These are phyloP conservation scores for Phasianus colchicus DNA, from an alignment of 2,113 vertebrate species.

Conservation along the genomic window DNA sequence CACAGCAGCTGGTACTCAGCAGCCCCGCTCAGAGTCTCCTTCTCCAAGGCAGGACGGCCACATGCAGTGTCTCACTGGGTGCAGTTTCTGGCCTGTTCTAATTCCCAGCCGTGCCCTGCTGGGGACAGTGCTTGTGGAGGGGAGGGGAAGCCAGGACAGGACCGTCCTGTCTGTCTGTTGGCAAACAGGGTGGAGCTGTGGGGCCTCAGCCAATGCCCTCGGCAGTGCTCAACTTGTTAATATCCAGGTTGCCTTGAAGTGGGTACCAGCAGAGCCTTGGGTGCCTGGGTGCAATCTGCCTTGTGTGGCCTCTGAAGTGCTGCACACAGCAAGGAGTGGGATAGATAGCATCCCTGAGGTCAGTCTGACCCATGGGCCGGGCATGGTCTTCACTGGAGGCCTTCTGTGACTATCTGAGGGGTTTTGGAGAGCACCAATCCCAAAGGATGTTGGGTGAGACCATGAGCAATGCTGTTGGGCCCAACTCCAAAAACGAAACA, in stretches of 20 bases:
- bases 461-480: neutral
- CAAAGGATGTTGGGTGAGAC: neutral
- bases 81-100: neutral
- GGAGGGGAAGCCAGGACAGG: neutral
- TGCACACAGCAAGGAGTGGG: neutral
- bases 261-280: neutral
- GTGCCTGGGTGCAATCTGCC: neutral
- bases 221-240: neutral
- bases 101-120: neutral
- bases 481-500: neutral
- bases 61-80: neutral
- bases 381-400: accelerated
- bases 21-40: neutral
- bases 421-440: neutral
- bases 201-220: neutral
- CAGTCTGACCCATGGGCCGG: neutral
- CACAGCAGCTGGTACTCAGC: neutral
- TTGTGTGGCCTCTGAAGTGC: neutral
- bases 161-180: neutral
- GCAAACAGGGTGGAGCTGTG: neutral
- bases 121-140: neutral
- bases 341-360: no score
- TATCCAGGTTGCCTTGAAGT: neutral
- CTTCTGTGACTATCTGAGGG: neutral
- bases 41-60: neutral